These are phyloP conservation scores for Synanthedon formicaeformis DNA, from an alignment of 2,888 invertebrate genomes.

Conservation along the genomic window DNA sequence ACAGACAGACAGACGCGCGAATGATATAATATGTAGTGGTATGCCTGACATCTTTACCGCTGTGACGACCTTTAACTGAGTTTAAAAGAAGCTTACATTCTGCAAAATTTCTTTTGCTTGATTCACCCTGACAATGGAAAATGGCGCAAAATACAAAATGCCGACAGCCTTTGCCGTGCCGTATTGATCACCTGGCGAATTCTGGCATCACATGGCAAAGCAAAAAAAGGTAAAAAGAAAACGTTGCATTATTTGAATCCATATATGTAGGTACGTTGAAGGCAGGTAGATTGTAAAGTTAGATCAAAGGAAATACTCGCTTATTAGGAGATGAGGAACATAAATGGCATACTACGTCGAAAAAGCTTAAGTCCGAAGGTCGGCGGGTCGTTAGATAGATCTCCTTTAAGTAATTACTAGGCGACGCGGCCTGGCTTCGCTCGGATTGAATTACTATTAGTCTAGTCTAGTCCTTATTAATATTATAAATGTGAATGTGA, in stretches of 20 bases:
- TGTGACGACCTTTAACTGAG: no score
- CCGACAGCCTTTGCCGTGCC: neutral
- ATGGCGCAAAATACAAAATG: neutral
- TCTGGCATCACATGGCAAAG: neutral
- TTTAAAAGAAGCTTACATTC: no score
- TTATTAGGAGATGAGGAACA: no score
- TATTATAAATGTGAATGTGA: no score
- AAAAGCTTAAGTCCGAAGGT: neutral
- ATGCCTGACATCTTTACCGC: no score
- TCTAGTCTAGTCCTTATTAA: no score
- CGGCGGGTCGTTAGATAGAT: neutral
- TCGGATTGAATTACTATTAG: no score
- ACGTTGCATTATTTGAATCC: neutral
- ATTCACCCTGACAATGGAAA: neutral
- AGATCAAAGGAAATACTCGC: neutral
- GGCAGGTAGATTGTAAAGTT: conserved; percentile 1
- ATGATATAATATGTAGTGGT: no score
- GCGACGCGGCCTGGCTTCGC: no score
- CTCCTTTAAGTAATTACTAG: no score
- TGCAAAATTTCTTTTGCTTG: no score
- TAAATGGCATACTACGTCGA: neutral
- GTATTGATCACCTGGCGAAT: neutral
- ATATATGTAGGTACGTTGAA: neutral
- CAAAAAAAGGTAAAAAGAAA: neutral
- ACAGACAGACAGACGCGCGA: no score